Evolutionary conservation across 2,797 vertebrate genomes (phyloP), one percentile per base, ranked within the genome.

Genomic region (Spinus pinus): DNA sequence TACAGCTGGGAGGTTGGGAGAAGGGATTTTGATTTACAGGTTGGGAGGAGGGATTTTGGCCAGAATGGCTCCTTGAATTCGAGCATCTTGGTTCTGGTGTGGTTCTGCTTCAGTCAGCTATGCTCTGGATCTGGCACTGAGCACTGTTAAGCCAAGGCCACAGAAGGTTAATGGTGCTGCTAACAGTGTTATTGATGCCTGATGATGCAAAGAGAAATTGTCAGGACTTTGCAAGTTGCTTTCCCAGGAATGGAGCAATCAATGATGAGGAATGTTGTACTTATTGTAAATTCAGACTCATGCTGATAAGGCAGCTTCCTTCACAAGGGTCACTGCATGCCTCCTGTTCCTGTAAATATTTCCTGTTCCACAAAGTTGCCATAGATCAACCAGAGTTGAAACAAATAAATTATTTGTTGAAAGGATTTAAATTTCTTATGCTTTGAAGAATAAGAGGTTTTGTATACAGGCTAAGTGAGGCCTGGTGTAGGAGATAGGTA

Each of bases 31-130:
- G 71, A 39, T 39, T 39, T 39, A 39, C 39, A 22, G 14, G 14
- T 35, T 49, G 16, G 20, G 22, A 79, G 67, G 23, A 16, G 39
- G 2, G 18, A 15, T 39, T 69, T 90, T 80, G 67, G 17, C 42
- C 27, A 13, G 6, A 30, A 9, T 6, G 21, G 5, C 6, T 72
- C 39, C 31, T 37, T 58, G 16, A 58, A 27, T 81, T 42, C 9
- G 20, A 22, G 7, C 33, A 7, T 7, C 14, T 50, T 28, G 0
- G 0, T 39, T 69, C 33, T 41, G 9, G 5, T 41, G 62, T 37
- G 31, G 12, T 33, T 65, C 31, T 1, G 2, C 39, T 82, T 85
- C 35, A 61, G 61, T 58, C 42, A 24, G 46, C 19, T 44, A 25
- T 61, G 44, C 35, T 72, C 22, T 69, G 18, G 16, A 7, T 86